These are phyloP conservation scores for Hyperopisus bebe DNA, from an alignment of 2,113 vertebrate genomes.

Conservation along the genomic window DNA sequence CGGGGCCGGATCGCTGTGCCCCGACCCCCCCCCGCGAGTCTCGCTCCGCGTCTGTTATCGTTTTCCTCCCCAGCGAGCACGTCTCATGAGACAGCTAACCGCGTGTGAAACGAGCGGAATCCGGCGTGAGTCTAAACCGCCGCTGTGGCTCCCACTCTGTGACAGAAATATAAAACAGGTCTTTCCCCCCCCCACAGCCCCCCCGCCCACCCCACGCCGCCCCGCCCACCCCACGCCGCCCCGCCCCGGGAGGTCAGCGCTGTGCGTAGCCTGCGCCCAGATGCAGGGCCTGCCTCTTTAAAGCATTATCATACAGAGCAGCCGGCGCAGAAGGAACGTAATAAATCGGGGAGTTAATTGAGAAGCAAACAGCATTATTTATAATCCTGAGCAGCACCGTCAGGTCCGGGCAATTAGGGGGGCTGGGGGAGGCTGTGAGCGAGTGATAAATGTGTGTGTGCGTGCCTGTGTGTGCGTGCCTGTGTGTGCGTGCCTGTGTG, in stretches of 20 bases:
- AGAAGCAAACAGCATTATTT: constrained; percentile 37
- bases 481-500: background rate
- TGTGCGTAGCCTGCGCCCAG: background rate
- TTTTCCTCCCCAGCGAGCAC: background rate
- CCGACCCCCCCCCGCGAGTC: background rate
- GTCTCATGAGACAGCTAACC: background rate
- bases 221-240: background rate
- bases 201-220: background rate
- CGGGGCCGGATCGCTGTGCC: background rate
- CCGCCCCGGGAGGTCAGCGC: background rate
- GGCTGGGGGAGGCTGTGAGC: constrained; percentile 30
- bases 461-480: background rate
- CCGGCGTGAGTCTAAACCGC: background rate
- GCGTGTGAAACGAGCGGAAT: background rate
- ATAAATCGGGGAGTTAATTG: constrained; percentile 36
- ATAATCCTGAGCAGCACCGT: constrained; percentile 32
- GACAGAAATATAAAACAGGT: background rate
- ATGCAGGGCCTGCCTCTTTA: constrained; percentile 16
- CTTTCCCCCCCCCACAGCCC: background rate
- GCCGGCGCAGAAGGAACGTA: constrained; percentile 18
- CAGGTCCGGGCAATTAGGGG: constrained; percentile 32
- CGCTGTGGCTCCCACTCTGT: background rate
- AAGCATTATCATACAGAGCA: constrained; percentile 28
- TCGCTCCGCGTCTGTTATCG: background rate
- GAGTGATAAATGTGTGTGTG: constrained; percentile 24